A percentile compares a stretch with the other conserved stretches of the same genome.
These are phyloP conservation scores for Dasyprocta punctata DNA, from an alignment of 2,113 vertebrate species.

Conservation along the genomic window DNA sequence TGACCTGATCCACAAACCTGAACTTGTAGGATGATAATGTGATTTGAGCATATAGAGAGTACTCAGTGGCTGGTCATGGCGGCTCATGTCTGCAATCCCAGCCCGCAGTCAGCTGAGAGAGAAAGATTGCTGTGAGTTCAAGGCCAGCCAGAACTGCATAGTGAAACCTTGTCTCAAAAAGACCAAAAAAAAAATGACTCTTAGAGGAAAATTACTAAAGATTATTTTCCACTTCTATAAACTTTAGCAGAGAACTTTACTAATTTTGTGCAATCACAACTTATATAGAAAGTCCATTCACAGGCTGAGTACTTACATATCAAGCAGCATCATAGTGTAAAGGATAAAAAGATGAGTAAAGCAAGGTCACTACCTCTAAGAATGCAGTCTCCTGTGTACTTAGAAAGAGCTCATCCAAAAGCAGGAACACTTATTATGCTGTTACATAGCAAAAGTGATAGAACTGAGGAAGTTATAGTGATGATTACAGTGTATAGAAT, in stretches of 20 bases:
- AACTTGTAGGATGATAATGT: not conserved
- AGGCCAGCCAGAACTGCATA: not conserved
- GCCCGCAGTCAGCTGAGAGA: no score
- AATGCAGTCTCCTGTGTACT: not conserved
- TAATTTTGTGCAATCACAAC: not conserved
- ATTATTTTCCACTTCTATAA: slow-evolving; percentile 19
- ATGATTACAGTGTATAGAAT: not conserved
- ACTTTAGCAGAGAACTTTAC: not conserved
- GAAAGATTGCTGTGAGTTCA: not conserved
- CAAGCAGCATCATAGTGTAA: not conserved
- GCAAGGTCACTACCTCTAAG: not conserved
- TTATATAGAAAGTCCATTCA: slow-evolving; percentile 19
- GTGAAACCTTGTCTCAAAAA: not conserved
- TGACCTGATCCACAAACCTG: not conserved
- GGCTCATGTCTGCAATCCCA: no score
- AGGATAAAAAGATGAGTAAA: not conserved
- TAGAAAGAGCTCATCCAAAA: not conserved
- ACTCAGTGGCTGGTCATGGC: no score
- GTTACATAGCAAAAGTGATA: not conserved
- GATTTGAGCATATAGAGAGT: not conserved
- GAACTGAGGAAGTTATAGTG: not conserved
- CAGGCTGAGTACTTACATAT: not conserved
- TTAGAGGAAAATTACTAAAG: not conserved
- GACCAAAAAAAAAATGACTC: not conserved
- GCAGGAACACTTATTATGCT: not conserved